A percentile compares a stretch with the other conserved stretches of the same genome.
phyloP scores from a whole-genome alignment of 2,113 vertebrate genomes.

The Buteo buteo region DNA sequence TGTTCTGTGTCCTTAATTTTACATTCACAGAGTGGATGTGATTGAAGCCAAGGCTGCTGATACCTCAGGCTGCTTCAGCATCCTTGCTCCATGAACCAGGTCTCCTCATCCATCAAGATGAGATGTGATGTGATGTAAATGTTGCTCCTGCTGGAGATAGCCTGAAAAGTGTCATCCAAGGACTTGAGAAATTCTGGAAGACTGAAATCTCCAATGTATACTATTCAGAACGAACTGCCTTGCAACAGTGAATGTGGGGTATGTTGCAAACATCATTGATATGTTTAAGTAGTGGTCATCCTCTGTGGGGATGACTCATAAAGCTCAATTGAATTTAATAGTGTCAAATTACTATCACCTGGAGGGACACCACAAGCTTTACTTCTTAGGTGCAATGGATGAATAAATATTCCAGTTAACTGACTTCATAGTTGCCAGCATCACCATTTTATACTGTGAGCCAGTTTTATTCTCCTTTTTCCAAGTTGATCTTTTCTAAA shows the following conservation, averaged over 20 bases:
- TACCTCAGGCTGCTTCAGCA: not conserved
- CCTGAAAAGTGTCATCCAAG: not conserved
- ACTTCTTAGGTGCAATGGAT: not conserved
- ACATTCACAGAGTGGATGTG: not conserved
- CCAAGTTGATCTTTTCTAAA: not conserved
- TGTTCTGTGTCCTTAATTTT: not conserved
- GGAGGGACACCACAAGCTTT: not conserved
- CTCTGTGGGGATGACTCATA: not conserved
- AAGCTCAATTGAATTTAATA: not conserved
- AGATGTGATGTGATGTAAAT: not conserved
- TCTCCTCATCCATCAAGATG: not conserved
- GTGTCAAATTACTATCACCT: not conserved
- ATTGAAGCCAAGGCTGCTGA: not conserved
- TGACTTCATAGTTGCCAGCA: not conserved
- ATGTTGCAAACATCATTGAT: not conserved
- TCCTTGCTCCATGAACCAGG: not conserved
- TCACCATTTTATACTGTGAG: not conserved
- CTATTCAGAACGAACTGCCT: not conserved
- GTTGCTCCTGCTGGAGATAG: not conserved
- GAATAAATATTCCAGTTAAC: not conserved
- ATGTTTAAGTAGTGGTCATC: not conserved
- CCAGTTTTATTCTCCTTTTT: not conserved
- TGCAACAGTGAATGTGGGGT: fast-evolving
- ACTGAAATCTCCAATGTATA: not conserved
- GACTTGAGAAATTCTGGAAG: not conserved